Evolutionary conservation across 2,113 vertebrate genomes (phyloP).

Genomic region (Caloenas nicobarica): DNA sequence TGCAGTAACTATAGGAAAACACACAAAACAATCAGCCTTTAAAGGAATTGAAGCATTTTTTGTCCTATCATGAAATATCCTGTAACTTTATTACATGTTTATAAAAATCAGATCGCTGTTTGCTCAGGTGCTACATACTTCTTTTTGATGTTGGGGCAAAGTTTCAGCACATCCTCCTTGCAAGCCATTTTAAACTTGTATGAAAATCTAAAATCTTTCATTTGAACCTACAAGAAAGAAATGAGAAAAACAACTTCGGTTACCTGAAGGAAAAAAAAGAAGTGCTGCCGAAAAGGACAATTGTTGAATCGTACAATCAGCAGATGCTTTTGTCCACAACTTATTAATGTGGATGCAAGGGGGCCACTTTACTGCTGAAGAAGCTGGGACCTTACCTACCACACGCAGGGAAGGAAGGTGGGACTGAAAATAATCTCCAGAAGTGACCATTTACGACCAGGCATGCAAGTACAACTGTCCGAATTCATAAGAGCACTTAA

Average conservation of each 20-base stretch:
- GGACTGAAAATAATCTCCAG: neutral
- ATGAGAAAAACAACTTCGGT: neutral
- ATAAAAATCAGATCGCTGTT: neutral
- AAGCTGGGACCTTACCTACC: neutral
- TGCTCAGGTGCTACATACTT: slow-evolving; percentile 80
- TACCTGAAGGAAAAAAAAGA: neutral
- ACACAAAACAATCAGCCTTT: neutral
- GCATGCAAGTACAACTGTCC: neutral
- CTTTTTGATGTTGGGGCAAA: slow-evolving; percentile 97
- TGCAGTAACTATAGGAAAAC: neutral
- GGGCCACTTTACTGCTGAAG: neutral
- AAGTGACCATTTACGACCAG: neutral
- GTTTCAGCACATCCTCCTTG: slow-evolving; percentile 95
- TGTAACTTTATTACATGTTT: neutral
- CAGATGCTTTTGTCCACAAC: neutral
- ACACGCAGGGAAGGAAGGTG: neutral
- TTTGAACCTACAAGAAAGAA: slow-evolving; percentile 83
- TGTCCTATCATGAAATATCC: neutral
- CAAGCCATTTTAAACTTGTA: slow-evolving; percentile 99
- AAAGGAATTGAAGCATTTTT: neutral
- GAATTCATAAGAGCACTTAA: neutral
- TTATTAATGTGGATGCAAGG: neutral
- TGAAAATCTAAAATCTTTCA: slow-evolving; percentile 97
- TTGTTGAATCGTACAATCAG: neutral
- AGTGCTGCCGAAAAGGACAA: neutral